Conservation (phyloP, 2,797 vertebrate genomes). For the Cossypha heuglini region DNA sequence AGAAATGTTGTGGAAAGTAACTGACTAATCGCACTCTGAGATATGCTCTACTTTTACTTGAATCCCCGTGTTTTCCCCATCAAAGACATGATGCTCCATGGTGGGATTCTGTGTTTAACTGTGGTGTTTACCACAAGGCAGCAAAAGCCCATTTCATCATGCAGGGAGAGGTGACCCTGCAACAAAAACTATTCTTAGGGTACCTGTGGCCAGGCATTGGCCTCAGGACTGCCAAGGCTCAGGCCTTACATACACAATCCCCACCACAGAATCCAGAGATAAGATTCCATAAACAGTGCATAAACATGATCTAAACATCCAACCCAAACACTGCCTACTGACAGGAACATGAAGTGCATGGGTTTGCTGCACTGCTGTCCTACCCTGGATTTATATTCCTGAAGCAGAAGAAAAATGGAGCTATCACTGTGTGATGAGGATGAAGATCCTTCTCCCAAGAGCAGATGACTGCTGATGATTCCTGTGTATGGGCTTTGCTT, state of each 20-base stretch:
- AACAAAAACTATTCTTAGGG: neutral
- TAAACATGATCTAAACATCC: neutral
- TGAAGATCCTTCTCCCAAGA: neutral
- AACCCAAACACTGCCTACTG: neutral
- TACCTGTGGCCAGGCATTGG: neutral
- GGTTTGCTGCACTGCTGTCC: neutral
- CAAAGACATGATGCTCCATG: neutral
- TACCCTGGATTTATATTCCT: neutral
- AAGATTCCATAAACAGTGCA: neutral
- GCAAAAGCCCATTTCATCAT: neutral
- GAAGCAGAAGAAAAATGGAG: neutral
- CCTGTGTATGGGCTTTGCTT: neutral
- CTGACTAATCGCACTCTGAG: neutral
- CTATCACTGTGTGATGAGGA: neutral
- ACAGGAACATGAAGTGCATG: neutral
- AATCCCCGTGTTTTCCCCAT: neutral
- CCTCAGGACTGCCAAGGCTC: neutral
- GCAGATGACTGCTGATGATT: neutral
- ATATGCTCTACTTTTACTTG: neutral
- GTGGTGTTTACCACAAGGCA: neutral
- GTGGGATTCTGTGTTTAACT: neutral
- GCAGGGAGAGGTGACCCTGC: neutral
- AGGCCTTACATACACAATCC: neutral
- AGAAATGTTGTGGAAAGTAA: neutral
- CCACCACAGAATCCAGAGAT: neutral